Conservation (phyloP, 2,113 vertebrate species). For the Marmota monax region DNA sequence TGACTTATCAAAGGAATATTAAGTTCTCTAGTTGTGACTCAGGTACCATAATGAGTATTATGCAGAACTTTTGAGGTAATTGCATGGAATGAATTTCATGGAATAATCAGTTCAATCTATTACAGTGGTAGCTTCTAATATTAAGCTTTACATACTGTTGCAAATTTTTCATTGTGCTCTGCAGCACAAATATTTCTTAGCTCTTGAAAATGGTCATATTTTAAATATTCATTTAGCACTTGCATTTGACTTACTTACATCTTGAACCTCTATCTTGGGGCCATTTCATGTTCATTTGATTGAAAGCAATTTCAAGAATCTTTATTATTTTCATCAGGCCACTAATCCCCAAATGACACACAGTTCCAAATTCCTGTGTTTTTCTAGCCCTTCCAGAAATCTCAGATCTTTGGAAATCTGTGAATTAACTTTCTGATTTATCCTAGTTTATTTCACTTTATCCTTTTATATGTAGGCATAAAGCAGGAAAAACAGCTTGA, state of each 20-base stretch:
- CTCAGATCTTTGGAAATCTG: neutral
- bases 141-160: neutral
- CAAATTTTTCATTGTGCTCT: constrained; percentile 2
- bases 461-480: neutral
- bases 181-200: neutral
- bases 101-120: neutral
- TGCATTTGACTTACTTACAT: constrained; percentile 7
- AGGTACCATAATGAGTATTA: neutral
- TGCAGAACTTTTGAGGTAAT: neutral
- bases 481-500: neutral
- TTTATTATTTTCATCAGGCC: constrained; percentile 30
- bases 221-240: constrained; percentile 41
- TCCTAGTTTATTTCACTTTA: neutral
- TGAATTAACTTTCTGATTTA: neutral
- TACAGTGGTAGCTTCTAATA: neutral
- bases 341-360: neutral
- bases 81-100: neutral
- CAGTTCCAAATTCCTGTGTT: neutral
- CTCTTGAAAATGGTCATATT: constrained; percentile 4
- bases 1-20: neutral
- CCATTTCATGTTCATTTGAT: neutral
- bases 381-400: constrained; percentile 1
- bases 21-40: neutral
- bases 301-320: constrained; percentile 57
- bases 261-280: neutral